These are phyloP conservation scores for Theristicus caerulescens DNA, from an alignment of 2,113 vertebrate species.

Conservation along the genomic window DNA sequence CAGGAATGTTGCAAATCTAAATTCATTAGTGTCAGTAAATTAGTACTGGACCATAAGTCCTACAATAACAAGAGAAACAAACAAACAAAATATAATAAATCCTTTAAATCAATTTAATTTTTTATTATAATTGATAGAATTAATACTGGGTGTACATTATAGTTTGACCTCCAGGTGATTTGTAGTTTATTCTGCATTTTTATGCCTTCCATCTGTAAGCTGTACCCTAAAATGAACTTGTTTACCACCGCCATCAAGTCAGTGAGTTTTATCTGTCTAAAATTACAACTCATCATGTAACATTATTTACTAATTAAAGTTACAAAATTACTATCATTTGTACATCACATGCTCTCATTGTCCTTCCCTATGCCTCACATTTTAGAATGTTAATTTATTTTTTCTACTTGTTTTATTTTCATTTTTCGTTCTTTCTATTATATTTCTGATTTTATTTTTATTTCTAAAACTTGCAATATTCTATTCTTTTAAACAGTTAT, in stretches of 20 bases:
- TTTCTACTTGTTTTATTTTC: background rate
- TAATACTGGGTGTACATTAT: background rate
- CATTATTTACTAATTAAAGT: background rate
- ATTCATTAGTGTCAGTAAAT: background rate
- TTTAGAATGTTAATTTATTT: background rate
- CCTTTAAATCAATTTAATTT: background rate
- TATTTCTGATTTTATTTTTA: background rate
- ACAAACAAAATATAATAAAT: background rate
- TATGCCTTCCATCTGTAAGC: background rate
- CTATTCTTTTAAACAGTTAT: background rate
- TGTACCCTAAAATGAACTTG: background rate
- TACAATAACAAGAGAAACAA: background rate
- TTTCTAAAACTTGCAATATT: background rate
- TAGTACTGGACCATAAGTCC: background rate
- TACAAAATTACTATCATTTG: background rate
- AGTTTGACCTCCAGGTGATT: background rate
- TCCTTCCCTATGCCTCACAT: background rate
- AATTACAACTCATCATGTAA: background rate
- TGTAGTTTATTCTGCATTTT: background rate
- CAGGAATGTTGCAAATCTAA: background rate
- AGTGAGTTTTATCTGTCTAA: background rate
- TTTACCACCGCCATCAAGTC: background rate
- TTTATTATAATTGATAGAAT: background rate
- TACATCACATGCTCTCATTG: background rate
- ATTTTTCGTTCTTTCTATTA: background rate